These are phyloP conservation scores for Vanessa atalanta DNA, from an alignment of 1,140 invertebrate species.

Conservation along the genomic window DNA sequence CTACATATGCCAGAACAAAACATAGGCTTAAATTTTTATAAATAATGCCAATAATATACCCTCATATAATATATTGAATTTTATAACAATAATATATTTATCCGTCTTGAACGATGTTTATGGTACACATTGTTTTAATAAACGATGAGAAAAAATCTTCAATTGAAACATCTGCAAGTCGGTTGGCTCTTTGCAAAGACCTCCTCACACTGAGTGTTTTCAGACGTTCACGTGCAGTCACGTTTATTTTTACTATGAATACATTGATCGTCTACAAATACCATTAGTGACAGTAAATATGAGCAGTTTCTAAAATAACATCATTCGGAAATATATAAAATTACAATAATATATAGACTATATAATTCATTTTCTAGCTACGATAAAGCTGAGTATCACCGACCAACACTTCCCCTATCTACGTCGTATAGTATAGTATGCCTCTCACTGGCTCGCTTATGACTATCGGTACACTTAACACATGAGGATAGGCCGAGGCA, in stretches of 20 bases:
- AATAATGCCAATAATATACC: neutral
- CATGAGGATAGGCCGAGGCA: neutral
- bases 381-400: slow-evolving; percentile 42
- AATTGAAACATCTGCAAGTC: neutral
- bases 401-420: slow-evolving; percentile 6
- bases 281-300: neutral
- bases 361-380: slow-evolving; percentile 31
- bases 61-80: neutral
- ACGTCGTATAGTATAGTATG: neutral
- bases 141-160: too few species aligned
- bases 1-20: too few species aligned
- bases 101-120: neutral
- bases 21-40: neutral
- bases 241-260: neutral
- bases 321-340: neutral
- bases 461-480: neutral
- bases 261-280: neutral
- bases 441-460: neutral
- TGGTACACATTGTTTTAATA: neutral
- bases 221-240: neutral
- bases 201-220: too few species aligned
- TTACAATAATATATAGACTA: neutral
- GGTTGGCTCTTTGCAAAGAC: too few species aligned
- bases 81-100: neutral
- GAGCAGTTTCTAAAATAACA: slow-evolving; percentile 1